These are phyloP conservation scores for Chionomys nivalis DNA, from an alignment of 2,113 vertebrate genomes.

Conservation along the genomic window DNA sequence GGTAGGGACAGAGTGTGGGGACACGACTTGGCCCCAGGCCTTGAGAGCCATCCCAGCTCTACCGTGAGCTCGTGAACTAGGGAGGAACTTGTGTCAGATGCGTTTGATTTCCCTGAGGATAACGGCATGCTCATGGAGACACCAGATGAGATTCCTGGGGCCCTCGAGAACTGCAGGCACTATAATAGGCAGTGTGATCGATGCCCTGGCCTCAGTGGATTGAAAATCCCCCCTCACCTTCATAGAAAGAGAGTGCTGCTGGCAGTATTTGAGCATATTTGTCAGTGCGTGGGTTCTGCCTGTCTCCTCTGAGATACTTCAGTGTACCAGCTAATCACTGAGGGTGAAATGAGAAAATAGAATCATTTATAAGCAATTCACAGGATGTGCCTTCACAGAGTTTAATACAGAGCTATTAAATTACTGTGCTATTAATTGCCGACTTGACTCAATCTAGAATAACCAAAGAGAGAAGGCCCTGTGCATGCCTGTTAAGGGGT, in stretches of 20 bases:
- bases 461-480: not conserved
- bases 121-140: not conserved
- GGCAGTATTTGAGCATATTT: not conserved
- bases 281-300: not conserved
- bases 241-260: not conserved
- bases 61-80: not conserved
- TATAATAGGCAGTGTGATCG: not conserved
- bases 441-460: not conserved
- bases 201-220: not conserved
- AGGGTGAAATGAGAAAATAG: not conserved
- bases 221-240: not conserved
- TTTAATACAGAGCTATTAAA: not conserved
- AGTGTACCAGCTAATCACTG: not conserved
- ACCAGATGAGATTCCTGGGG: not conserved
- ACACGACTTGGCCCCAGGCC: not conserved
- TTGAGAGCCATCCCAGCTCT: not conserved
- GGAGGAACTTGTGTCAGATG: slow-evolving; percentile 6
- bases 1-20: not conserved
- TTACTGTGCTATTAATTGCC: not conserved
- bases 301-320: not conserved
- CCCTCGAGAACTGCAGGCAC: not conserved
- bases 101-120: slow-evolving; percentile 52
- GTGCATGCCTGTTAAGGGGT: too few species aligned
- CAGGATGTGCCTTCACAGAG: not conserved
- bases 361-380: not conserved